Conservation (phyloP, 2,888 invertebrate genomes). For the Lepetodrilus schrolli region DNA sequence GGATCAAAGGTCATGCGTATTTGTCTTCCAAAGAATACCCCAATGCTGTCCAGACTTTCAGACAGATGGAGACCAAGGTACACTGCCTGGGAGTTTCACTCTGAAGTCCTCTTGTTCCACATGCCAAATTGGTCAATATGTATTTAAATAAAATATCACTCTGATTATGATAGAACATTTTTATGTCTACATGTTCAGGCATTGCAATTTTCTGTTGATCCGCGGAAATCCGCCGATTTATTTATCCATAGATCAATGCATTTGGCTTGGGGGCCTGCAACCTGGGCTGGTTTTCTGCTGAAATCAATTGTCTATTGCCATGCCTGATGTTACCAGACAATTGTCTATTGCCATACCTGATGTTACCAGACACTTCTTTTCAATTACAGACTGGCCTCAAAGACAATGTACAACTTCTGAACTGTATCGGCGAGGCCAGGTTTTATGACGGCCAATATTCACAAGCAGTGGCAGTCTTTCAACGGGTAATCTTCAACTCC, state of each 20-base stretch:
- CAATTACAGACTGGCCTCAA: constrained; percentile 75
- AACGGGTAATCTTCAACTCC: constrained; percentile 76
- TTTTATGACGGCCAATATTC: constrained; percentile 83
- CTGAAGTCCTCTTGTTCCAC: neutral
- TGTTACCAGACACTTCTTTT: too few relatives aligned
- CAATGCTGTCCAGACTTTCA: constrained; percentile 82
- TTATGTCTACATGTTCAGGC: too few relatives aligned
- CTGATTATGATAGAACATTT: neutral
- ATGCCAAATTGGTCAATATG: neutral
- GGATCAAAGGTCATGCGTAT: constrained; percentile 78
- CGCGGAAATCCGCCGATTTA: too few relatives aligned
- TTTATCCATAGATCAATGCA: too few relatives aligned
- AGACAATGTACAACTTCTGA: constrained; percentile 82
- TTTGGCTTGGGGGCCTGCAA: too few relatives aligned
- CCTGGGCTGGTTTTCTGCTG: too few relatives aligned
- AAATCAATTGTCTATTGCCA: too few relatives aligned
- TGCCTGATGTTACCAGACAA: too few relatives aligned
- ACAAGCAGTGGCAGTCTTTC: constrained; percentile 79
- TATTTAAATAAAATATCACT: neutral
- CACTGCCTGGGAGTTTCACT: neutral
- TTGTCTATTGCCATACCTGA: too few relatives aligned
- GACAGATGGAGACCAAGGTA: constrained; percentile 79
- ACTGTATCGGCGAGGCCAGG: constrained; percentile 83
- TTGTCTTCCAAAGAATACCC: constrained; percentile 82
- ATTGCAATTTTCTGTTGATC: too few relatives aligned